Conservation (phyloP, 2,113 vertebrate genomes). For the Danio rerio region DNA sequence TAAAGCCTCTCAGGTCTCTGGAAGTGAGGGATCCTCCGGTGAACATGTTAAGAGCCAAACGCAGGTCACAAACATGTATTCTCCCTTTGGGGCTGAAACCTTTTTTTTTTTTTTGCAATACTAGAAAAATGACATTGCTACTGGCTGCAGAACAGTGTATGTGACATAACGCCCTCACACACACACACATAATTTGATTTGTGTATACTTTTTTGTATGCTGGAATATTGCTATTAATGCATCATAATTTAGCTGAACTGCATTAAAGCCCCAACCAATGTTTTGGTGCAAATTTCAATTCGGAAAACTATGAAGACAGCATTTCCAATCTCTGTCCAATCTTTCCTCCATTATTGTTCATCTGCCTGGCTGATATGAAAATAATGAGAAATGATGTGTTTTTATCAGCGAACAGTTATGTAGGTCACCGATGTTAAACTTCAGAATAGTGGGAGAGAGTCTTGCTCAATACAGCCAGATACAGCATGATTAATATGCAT, state of each 20-base stretch:
- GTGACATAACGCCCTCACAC: not conserved
- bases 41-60: conserved; percentile 15
- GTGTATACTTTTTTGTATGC: not conserved
- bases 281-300: conserved; percentile 34
- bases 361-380: conserved; percentile 37
- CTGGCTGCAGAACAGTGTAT: not conserved
- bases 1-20: not conserved
- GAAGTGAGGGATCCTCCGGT: not conserved
- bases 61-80: conserved; percentile 36
- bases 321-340: conserved; percentile 41
- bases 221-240: not conserved
- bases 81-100: conserved; percentile 23
- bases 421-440: conserved; percentile 35
- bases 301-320: conserved; percentile 32
- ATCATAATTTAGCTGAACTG: conserved; percentile 22
- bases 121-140: conserved; percentile 1
- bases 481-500: conserved; percentile 34
- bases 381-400: conserved; percentile 40
- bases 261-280: conserved; percentile 26
- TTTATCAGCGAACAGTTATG: conserved; percentile 38
- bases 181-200: not conserved
- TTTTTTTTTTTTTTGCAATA: conserved; percentile 19
- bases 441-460: conserved; percentile 7
- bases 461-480: not conserved
- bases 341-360: conserved; percentile 27